phyloP scores from a whole-genome alignment of 2,113 vertebrate species.

The Galbula dea region DNA sequence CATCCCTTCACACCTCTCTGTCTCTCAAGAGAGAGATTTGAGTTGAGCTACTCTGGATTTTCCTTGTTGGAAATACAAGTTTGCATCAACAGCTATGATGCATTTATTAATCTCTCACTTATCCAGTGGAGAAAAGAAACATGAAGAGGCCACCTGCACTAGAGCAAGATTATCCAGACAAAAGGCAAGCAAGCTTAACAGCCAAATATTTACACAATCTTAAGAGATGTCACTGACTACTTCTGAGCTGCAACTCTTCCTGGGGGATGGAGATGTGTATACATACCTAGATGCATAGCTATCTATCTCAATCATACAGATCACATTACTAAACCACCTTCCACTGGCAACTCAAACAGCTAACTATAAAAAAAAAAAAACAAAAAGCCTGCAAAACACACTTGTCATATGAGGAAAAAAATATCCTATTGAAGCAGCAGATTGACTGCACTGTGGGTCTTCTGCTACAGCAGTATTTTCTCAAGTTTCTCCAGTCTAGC shows the following conservation, averaged over 20 bases:
- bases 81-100: background rate
- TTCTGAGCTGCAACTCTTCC: background rate
- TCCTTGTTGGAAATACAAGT: background rate
- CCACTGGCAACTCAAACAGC: background rate
- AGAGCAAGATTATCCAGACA: background rate
- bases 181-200: background rate
- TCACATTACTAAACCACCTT: background rate
- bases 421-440: background rate
- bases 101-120: background rate
- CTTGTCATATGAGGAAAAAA: background rate
- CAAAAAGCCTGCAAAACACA: background rate
- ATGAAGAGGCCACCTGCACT: background rate
- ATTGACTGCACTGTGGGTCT: background rate
- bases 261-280: background rate
- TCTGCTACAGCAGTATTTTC: background rate
- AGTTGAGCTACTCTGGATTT: background rate
- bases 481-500: background rate
- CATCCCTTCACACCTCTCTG: background rate
- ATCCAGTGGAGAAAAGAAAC: background rate
- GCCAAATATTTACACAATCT: background rate
- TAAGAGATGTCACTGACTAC: background rate
- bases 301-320: background rate
- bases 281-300: accelerated
- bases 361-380: background rate
- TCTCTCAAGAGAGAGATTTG: background rate